These are phyloP conservation scores for Dryobotodes eremita DNA, from an alignment of 2,888 invertebrate species.

Conservation along the genomic window DNA sequence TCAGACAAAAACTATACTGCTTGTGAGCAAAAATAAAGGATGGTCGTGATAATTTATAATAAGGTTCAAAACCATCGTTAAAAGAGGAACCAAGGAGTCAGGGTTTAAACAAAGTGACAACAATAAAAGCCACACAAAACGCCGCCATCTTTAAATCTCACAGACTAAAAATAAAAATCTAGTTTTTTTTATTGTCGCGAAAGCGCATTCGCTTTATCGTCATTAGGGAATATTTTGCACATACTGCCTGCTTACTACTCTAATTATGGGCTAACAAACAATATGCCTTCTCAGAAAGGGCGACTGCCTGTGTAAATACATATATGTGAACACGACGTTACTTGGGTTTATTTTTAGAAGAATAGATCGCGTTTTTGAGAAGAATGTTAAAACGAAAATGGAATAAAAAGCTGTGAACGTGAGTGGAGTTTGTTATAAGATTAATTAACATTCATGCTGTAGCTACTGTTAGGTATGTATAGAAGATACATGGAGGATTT, in stretches of 20 bases:
- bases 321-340: constrained; percentile 36
- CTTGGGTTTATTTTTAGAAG: constrained; percentile 51
- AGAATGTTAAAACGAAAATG: constrained; percentile 32
- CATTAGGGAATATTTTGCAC: constrained; percentile 71
- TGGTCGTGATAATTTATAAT: neutral
- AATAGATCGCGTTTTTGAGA: constrained; percentile 34
- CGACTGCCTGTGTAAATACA: constrained; percentile 48
- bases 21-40: neutral
- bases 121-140: constrained; percentile 22
- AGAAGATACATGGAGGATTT: neutral
- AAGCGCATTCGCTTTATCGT: constrained; percentile 51
- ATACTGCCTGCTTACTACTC: constrained; percentile 40
- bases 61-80: neutral
- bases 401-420: constrained; percentile 11
- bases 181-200: constrained; percentile 28
- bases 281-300: constrained; percentile 65
- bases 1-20: neutral
- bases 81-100: constrained; percentile 1
- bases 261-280: constrained; percentile 67
- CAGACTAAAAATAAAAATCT: constrained; percentile 54
- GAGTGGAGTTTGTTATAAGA: constrained; percentile 11
- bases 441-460: constrained; percentile 45
- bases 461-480: neutral
- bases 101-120: constrained; percentile 13
- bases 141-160: constrained; percentile 61